Evolutionary conservation across 2,888 invertebrate genomes (phyloP), one percentile per base, ranked within the genome.

Genomic region (Junonia oenone): DNA sequence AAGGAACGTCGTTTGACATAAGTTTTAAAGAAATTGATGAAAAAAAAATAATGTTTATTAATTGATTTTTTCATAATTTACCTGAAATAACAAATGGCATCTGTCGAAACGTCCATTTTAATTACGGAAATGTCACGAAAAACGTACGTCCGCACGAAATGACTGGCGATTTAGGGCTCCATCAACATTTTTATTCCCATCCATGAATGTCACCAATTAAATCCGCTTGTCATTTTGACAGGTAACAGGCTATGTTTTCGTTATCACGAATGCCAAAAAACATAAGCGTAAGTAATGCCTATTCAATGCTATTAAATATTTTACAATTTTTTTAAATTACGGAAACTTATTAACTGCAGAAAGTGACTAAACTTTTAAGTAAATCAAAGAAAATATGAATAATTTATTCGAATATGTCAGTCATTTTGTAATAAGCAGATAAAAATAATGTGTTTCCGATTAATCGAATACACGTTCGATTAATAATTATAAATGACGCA

Each of bases 101-200:
- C 52, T 55, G 56, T 58, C 56, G 45, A 53, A 51, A 69, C 76
- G 82, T 78, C 80, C 75, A 71, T 83, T 84, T 80, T 81, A 84
- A 86, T 87, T 85, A 83, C 62, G 72, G 65, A 71, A 75, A 73
- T 71, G 71, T 63, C 66, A 60, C 61, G 65, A 68, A 62, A 66
- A 63, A 68, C 63, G 61, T 60, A 56, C 65, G 76, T 75, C 65
- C 73, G 63, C 73, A 65, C 68, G 62, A 55, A 58, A 71, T 71
- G 73, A 72, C 69, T 69, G 58, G 63, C 64, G 66, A 71, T 74
- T 73, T 69, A 70, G 64, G 68, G 66, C 64, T 63, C 73, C 57
- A 78, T 80, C 78, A 83, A 81, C 72, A 74, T 72, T 78, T 80
- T 76, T 78, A 76, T 77, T 68, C 60, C 63, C 51, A 51, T 62